These are phyloP conservation scores for Caloenas nicobarica DNA, from an alignment of 2,113 vertebrate species.

Conservation along the genomic window DNA sequence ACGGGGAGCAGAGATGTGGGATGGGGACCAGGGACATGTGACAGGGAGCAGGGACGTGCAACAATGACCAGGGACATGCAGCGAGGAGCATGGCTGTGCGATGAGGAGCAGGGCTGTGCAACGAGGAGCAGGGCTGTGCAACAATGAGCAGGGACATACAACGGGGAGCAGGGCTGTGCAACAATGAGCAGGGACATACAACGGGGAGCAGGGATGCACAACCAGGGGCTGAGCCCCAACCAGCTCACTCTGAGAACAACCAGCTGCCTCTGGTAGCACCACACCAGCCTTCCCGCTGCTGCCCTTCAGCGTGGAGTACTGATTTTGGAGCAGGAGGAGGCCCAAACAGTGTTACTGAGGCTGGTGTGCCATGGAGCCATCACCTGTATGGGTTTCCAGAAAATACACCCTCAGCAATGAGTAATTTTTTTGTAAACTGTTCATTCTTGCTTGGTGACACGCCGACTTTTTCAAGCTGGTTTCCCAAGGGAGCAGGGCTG, in stretches of 20 bases:
- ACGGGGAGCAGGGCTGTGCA: too few relatives aligned
- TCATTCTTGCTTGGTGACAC: neutral
- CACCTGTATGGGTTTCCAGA: neutral
- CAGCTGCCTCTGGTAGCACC: neutral
- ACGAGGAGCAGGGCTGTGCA: too few relatives aligned
- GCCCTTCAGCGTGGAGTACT: rapidly evolving
- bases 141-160: too few relatives aligned
- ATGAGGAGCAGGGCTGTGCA: too few relatives aligned
- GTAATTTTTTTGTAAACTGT: neutral
- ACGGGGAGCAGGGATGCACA: too few relatives aligned
- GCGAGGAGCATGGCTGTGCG: too few relatives aligned
- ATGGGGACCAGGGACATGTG: too few relatives aligned
- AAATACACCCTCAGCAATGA: neutral
- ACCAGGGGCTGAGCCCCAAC: neutral
- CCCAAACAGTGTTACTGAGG: neutral
- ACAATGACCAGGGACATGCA: too few relatives aligned
- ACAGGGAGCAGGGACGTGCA: too few relatives aligned
- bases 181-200: too few relatives aligned
- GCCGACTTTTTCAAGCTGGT: neutral
- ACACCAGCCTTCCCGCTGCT: neutral
- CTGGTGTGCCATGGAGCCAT: neutral
- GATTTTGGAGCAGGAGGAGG: neutral
- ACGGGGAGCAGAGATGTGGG: too few relatives aligned
- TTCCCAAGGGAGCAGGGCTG: neutral
- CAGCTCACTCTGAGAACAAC: rapidly evolving